Conservation (phyloP, 2,888 invertebrate genomes). For the Conomelus anceps region DNA sequence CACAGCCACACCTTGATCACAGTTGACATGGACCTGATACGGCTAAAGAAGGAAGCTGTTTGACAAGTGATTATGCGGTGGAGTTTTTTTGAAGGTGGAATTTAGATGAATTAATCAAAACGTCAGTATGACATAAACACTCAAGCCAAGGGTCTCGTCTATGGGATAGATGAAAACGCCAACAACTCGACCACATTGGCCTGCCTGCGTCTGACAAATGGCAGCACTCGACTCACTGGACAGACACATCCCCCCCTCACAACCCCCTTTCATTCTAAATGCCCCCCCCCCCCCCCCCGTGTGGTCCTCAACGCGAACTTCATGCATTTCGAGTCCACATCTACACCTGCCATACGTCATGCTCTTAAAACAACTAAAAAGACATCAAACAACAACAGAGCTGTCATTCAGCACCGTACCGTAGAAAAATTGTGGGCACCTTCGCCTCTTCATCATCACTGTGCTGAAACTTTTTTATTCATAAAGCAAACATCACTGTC, state of each 20-base stretch:
- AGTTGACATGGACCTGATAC: background rate
- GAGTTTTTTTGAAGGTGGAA: background rate
- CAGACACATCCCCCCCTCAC: too few relatives aligned
- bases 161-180: background rate
- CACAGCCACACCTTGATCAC: background rate
- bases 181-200: background rate
- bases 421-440: background rate
- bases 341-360: background rate
- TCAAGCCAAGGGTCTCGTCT: background rate
- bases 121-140: background rate
- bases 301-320: background rate
- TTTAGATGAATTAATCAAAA: background rate
- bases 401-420: background rate
- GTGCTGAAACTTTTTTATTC: background rate
- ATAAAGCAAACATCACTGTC: background rate
- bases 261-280: background rate
- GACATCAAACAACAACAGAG: background rate
- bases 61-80: background rate
- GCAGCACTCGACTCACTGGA: background rate
- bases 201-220: background rate
- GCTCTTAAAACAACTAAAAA: background rate
- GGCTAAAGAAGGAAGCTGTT: background rate
- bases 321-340: background rate
- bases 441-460: background rate
- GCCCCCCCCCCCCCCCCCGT: background rate